Percentiles rank a stretch among this genome's conserved stretches.
Conservation (phyloP, 2,888 invertebrate genomes). For the Campoplex capitator region DNA sequence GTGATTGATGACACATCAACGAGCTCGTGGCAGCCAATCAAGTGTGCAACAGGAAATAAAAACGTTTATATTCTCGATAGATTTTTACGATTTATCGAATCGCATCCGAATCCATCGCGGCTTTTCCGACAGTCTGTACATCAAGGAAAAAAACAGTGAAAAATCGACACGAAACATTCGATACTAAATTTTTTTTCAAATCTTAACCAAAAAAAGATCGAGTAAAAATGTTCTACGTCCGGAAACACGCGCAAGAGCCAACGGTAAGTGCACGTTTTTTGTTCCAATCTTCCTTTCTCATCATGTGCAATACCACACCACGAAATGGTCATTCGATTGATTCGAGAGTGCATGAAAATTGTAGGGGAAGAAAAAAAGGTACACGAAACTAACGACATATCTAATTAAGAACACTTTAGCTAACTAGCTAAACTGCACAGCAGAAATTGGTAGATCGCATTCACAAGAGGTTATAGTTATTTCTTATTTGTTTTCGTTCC, state of each 20-base stretch:
- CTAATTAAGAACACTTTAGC: conserved; percentile 39
- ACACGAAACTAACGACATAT: conserved; percentile 39
- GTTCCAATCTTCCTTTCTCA: neutral
- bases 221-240: conserved; percentile 24
- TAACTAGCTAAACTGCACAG: conserved; percentile 58
- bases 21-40: neutral
- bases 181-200: neutral
- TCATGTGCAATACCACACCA: neutral
- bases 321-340: conserved; percentile 36
- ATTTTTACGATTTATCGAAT: neutral
- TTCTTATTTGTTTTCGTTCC: neutral
- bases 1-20: neutral
- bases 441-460: conserved; percentile 47
- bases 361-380: conserved; percentile 23
- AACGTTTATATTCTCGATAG: neutral
- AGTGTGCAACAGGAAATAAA: neutral
- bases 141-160: neutral
- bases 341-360: conserved; percentile 45
- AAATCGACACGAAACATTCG: neutral
- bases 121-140: neutral
- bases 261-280: conserved; percentile 8
- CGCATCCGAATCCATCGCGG: neutral
- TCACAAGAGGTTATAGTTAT: neutral
- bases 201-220: neutral
- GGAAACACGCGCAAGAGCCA: conserved; percentile 42